These are phyloP conservation scores for Amblyraja radiata DNA, from an alignment of 2,797 vertebrate species.

Conservation along the genomic window DNA sequence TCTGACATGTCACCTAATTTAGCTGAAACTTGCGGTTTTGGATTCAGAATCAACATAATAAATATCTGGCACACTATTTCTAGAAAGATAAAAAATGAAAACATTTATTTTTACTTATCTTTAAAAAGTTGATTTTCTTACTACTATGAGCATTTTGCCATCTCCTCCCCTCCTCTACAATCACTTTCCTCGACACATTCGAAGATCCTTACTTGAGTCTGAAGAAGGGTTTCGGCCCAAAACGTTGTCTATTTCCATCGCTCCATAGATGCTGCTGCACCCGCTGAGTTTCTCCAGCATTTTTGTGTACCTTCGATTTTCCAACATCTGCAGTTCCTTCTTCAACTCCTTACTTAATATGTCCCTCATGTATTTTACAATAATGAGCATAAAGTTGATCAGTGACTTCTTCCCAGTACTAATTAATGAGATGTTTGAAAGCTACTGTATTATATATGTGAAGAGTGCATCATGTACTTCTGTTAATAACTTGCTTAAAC, in stretches of 20 bases:
- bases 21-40: background rate
- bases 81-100: background rate
- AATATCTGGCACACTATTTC: background rate
- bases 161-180: background rate
- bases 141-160: background rate
- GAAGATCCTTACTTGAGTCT: background rate
- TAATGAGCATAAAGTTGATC: background rate
- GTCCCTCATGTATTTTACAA: background rate
- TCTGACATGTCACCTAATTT: background rate
- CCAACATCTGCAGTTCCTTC: too few species aligned
- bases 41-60: background rate
- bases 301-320: too few species aligned
- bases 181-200: background rate
- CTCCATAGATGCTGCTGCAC: too few species aligned
- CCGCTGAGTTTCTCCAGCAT: too few species aligned
- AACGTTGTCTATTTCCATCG: too few species aligned
- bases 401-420: background rate
- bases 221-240: too few species aligned
- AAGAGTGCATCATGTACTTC: background rate
- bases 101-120: background rate
- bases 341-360: background rate
- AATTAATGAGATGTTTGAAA: slow-evolving; percentile 17
- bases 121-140: background rate
- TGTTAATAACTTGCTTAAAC: background rate
- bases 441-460: background rate